Evolutionary conservation across 2,797 vertebrate genomes (phyloP), one percentile per base, ranked within the genome.

Genomic region (Dromococcyx pavoninus): DNA sequence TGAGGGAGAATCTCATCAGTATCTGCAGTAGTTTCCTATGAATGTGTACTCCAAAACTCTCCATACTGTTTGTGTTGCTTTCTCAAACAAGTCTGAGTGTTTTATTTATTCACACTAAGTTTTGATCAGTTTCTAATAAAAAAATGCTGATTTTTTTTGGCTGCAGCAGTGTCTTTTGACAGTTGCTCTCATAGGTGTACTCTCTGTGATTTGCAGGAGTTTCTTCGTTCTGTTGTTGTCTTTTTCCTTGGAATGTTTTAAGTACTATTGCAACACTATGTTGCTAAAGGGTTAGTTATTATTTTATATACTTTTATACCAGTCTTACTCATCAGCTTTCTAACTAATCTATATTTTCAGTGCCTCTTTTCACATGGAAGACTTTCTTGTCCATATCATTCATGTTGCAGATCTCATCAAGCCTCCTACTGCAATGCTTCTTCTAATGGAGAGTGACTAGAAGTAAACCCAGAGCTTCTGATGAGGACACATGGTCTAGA

Each of bases 301-400:
- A 2, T 23, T 74, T 84, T 69, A 10, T n/a, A 1, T 54, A 23
- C 35, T 51, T 66, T 3, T 56, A 19, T 48, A 9, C 10, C 15
- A 13, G 2, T 24, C 9, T 35, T 66, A 69, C 58, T 81, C 21
- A 43, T 44, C 39, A 73, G 14, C 21, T 72, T 78, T 66, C 30
- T 58, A 67, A 82, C 7, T 51, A 53, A 79, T 22, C 10, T 73
- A 8, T 62, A 32, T 32, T 62, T 70, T 87, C 39, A 15, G 17
- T 44, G 12, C 24, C 24, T 76, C 15, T 89, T 72, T 82, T 60
- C 14, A 41, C 7, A 19, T 56, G 13, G 33, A 66, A 89, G 57
- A 43, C 17, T 10, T 53, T 16, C 2, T 0, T 48, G 9, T 60
- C 35, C 7, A 0, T 66, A 46, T 22, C 1, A 67, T 79, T 91